Evolutionary conservation across 2,113 vertebrate genomes (phyloP).

Genomic region (Cheirogaleus medius): DNA sequence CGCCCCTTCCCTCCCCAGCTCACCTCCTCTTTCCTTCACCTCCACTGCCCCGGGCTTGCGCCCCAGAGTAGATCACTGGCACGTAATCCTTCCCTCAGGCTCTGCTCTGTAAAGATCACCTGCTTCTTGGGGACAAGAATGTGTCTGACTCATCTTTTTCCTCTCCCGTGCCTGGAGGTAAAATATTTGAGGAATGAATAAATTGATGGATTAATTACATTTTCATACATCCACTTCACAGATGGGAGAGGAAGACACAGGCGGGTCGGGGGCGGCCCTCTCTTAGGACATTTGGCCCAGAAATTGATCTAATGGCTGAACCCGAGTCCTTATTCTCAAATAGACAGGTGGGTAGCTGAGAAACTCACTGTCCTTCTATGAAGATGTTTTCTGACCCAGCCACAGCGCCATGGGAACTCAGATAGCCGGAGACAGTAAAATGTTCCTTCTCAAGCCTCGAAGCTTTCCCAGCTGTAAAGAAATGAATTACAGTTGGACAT

Average conservation of each 20-base stretch:
- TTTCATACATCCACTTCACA: too few species aligned
- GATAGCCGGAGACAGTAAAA: neutral
- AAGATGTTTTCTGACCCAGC: neutral
- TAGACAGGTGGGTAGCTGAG: too few species aligned
- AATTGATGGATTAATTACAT: neutral
- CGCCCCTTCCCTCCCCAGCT: neutral
- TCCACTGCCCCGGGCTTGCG: accelerated
- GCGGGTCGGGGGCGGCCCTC: neutral
- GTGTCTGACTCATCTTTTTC: neutral
- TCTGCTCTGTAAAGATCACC: neutral
- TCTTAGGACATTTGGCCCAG: neutral
- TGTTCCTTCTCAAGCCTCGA: neutral
- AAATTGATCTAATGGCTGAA: neutral
- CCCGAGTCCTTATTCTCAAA: accelerated
- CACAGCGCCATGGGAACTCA: slow-evolving; percentile 23
- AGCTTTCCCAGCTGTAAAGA: neutral
- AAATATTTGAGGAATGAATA: neutral
- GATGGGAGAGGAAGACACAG: neutral
- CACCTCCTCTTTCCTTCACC: neutral
- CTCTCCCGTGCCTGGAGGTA: neutral
- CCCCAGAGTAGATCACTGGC: neutral
- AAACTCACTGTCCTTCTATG: neutral
- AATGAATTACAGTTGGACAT: slow-evolving; percentile 47
- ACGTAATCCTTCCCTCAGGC: neutral
- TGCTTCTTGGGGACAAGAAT: neutral